Conservation (phyloP, 1,140 invertebrate species). For the Drosophila navojoa region DNA sequence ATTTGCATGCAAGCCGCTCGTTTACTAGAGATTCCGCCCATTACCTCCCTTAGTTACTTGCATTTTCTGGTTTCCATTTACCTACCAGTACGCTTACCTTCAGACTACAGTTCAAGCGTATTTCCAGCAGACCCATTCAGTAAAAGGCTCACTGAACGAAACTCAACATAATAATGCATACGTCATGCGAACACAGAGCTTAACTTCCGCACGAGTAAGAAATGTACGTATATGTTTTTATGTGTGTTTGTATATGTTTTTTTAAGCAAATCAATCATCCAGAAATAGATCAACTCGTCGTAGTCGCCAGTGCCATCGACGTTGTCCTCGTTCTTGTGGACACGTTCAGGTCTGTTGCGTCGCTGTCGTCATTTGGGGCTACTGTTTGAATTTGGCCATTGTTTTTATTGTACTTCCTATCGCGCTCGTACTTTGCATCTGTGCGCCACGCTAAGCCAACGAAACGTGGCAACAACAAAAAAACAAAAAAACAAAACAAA, state of each 20-base stretch:
- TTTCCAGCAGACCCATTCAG: constrained; percentile 19
- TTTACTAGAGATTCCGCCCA: constrained; percentile 35
- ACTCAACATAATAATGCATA: constrained; percentile 51
- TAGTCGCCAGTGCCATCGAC: constrained; percentile 19
- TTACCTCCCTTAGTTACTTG: constrained; percentile 54
- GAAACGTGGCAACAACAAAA: constrained; percentile 20
- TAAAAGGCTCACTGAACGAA: not conserved
- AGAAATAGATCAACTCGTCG: constrained; percentile 73
- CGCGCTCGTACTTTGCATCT: constrained; percentile 19
- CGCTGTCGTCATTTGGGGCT: constrained; percentile 32
- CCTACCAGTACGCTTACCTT: not conserved
- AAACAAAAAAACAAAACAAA: constrained; percentile 14
- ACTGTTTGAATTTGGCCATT: constrained; percentile 50
- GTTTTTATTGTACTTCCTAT: constrained; percentile 56
- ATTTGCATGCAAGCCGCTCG: constrained; percentile 73
- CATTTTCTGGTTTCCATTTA: constrained; percentile 43
- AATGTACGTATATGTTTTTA: constrained; percentile 14
- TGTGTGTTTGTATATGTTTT: constrained; percentile 15
- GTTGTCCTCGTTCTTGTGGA: constrained; percentile 9
- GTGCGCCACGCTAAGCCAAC: constrained; percentile 28
- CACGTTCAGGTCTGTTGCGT: constrained; percentile 21
- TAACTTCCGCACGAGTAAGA: constrained; percentile 39
- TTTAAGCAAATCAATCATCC: constrained; percentile 75
- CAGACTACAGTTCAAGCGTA: not conserved
- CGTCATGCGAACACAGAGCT: constrained; percentile 56